Evolutionary conservation across 2,113 vertebrate species (phyloP).

Genomic region (Serinus canaria): DNA sequence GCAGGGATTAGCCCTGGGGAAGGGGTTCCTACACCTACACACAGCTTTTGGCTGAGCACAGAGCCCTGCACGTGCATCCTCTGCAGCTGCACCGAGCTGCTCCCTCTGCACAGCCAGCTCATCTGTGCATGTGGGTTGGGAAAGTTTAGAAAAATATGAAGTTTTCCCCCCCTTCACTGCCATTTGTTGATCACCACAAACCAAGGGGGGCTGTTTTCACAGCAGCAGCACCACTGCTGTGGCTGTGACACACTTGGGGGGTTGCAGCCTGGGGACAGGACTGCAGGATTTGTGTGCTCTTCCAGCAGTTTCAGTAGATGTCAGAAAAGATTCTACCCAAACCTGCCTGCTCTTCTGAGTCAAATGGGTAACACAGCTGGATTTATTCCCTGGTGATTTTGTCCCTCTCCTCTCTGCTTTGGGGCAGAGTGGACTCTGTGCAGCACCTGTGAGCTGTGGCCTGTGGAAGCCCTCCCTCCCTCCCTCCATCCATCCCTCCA

Average conservation of each 20-base stretch:
- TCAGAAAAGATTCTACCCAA: not conserved
- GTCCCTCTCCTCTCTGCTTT: not conserved
- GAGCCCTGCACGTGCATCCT: not conserved
- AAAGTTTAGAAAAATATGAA: not conserved
- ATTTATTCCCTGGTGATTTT: not conserved
- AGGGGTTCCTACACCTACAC: not conserved
- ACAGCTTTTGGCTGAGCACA: not conserved
- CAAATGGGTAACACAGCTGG: not conserved
- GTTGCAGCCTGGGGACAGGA: not conserved
- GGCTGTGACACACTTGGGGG: rapidly evolving
- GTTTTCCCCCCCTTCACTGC: not conserved
- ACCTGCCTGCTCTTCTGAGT: not conserved
- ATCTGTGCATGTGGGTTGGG: rapidly evolving
- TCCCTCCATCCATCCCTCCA: not conserved
- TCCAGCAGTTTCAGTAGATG: not conserved
- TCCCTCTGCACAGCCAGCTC: not conserved
- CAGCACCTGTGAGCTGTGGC: not conserved
- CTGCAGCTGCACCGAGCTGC: not conserved
- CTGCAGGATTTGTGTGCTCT: not conserved
- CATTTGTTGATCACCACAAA: not conserved
- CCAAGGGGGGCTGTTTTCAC: not conserved
- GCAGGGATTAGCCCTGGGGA: not conserved
- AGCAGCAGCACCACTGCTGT: rapidly evolving
- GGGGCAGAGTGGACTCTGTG: not conserved
- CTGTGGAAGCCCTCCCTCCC: not conserved